Conservation (phyloP, 2,113 vertebrate genomes). For the Centrocercus urophasianus region DNA sequence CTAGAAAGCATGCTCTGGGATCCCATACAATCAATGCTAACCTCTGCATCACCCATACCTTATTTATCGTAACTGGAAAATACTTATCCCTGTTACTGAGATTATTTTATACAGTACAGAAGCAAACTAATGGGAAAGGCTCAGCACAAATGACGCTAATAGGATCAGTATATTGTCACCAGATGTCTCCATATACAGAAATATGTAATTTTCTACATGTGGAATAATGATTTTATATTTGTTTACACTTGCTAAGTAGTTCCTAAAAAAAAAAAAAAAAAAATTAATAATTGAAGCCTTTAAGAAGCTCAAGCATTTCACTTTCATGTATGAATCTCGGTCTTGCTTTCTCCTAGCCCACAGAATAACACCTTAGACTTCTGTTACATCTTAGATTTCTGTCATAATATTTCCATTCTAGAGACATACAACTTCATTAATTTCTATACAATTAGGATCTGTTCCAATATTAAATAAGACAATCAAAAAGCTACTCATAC, state of each 20-base stretch:
- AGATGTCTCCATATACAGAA: background rate
- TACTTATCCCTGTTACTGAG: background rate
- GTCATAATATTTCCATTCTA: conserved; percentile 18
- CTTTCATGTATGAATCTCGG: background rate
- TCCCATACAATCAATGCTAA: background rate
- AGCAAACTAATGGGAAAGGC: background rate
- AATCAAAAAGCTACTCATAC: background rate
- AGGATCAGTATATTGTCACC: background rate
- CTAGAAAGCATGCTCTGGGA: background rate
- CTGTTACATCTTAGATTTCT: background rate
- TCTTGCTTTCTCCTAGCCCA: background rate
- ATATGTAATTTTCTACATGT: background rate
- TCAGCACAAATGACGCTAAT: background rate
- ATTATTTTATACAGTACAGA: background rate
- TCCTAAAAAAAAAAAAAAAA: background rate
- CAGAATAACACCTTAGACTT: background rate
- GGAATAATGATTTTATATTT: background rate
- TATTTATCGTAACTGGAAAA: background rate
- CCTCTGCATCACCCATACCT: background rate
- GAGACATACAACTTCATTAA: background rate
- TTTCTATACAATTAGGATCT: background rate
- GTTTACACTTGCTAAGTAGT: background rate
- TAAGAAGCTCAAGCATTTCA: background rate
- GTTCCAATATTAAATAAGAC: background rate
- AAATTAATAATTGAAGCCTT: background rate